phyloP scores from a whole-genome alignment of 2,888 invertebrate genomes.

The Aphodius granarius region DNA sequence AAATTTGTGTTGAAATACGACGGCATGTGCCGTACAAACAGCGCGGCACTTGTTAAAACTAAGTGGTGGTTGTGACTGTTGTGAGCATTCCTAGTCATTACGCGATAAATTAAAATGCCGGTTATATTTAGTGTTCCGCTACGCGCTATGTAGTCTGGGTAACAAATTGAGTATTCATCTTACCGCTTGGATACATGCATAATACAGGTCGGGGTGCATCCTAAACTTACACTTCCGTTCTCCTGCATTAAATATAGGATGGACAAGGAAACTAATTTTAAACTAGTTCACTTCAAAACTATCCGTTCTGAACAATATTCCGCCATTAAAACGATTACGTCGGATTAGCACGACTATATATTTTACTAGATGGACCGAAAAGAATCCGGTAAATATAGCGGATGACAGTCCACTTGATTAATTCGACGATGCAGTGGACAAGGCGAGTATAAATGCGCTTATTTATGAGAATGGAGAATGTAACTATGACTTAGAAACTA shows the following conservation, averaged over 20 bases:
- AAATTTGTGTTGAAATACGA: neutral
- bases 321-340: neutral
- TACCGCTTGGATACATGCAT: neutral
- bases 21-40: neutral
- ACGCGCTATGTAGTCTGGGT: neutral
- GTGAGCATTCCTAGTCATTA: neutral
- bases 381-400: neutral
- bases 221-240: neutral
- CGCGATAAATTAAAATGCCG: neutral
- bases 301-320: neutral
- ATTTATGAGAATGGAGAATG: neutral
- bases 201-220: neutral
- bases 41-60: neutral
- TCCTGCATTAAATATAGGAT: neutral
- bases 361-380: neutral
- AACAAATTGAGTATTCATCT: neutral
- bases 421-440: neutral
- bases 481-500: neutral
- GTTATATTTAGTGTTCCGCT: neutral
- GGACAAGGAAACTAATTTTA: neutral
- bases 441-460: neutral
- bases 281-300: neutral
- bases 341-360: neutral
- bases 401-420: neutral
- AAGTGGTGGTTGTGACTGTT: neutral